A percentile compares a stretch with the other conserved stretches of the same genome.
Conservation (phyloP, 2,113 vertebrate genomes). For the Gasterosteus aculeatus region DNA sequence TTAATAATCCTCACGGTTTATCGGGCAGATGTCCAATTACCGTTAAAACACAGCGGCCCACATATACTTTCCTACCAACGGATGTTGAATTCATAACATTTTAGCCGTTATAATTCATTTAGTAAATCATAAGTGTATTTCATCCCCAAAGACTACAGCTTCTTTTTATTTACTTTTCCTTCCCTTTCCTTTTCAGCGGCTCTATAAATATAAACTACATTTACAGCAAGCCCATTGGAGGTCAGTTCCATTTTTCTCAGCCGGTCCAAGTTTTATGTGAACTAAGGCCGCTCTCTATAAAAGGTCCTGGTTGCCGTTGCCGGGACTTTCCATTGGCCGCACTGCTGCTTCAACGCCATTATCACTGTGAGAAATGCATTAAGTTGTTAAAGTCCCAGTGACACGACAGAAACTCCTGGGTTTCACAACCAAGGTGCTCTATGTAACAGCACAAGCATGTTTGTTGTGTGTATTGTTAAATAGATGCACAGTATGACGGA, state of each 20-base stretch:
- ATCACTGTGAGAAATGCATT: background rate
- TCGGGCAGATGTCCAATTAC: slow-evolving; percentile 14
- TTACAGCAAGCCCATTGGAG: background rate
- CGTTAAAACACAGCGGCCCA: background rate
- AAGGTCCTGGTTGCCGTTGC: background rate
- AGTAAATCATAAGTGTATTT: too few relatives aligned
- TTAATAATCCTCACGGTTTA: background rate
- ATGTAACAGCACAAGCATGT: too few relatives aligned
- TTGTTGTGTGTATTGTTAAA: background rate
- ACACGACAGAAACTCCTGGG: background rate
- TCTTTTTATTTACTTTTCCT: background rate
- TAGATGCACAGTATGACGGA: background rate
- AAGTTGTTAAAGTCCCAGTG: background rate
- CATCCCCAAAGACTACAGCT: too few relatives aligned
- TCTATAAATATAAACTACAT: background rate
- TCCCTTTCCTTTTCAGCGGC: background rate
- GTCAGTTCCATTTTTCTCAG: background rate
- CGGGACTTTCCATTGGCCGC: slow-evolving; percentile 12
- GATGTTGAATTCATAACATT: background rate
- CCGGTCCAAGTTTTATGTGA: background rate
- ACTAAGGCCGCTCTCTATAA: background rate
- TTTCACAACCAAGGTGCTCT: too few relatives aligned
- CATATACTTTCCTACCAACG: background rate
- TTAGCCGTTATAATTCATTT: background rate
- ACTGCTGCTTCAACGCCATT: slow-evolving; percentile 25